These are phyloP conservation scores for Anolis apletophallus DNA, from an alignment of 2,797 vertebrate species.

Conservation along the genomic window DNA sequence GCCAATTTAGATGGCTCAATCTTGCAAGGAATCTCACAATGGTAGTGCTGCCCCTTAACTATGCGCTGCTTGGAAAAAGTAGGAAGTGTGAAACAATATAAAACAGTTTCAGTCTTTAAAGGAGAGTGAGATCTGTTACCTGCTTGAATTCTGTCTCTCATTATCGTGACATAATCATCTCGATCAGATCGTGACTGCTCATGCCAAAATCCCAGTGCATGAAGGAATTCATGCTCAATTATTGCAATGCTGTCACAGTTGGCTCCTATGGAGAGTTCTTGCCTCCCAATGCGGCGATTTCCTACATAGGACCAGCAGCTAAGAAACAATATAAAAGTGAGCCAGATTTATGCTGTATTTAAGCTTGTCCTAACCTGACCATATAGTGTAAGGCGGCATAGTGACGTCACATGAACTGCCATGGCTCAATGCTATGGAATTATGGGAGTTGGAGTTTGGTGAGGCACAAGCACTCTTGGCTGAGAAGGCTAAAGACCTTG, in stretches of 20 bases:
- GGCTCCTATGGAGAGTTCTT: slow-evolving; percentile 86
- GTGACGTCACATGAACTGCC: too few relatives aligned
- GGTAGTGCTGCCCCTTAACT: too few relatives aligned
- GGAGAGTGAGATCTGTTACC: slow-evolving; percentile 75
- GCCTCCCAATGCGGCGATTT: slow-evolving; percentile 81
- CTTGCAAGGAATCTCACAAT: too few relatives aligned
- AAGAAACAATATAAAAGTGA: slow-evolving; percentile 30
- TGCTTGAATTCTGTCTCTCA: slow-evolving; percentile 85
- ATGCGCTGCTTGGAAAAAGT: too few relatives aligned
- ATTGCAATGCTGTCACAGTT: slow-evolving; percentile 89
- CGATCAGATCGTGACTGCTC: slow-evolving; percentile 91
- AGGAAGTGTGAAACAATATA: too few relatives aligned
- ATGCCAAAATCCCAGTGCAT: slow-evolving; percentile 93
- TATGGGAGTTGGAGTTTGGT: too few relatives aligned
- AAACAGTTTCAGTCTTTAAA: neutral
- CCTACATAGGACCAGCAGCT: slow-evolving; percentile 95
- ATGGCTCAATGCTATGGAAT: too few relatives aligned
- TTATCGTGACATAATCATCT: slow-evolving; percentile 88
- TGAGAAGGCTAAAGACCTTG: too few relatives aligned
- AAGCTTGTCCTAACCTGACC: neutral
- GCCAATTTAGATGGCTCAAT: too few relatives aligned
- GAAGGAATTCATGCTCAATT: slow-evolving; percentile 91
- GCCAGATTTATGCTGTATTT: neutral
- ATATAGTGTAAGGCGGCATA: too few relatives aligned
- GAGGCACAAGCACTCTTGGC: too few relatives aligned